Percentiles rank a stretch among this genome's conserved stretches.
phyloP scores from a whole-genome alignment of 1,140 invertebrate species.

The Trypoxylus dichotomus region DNA sequence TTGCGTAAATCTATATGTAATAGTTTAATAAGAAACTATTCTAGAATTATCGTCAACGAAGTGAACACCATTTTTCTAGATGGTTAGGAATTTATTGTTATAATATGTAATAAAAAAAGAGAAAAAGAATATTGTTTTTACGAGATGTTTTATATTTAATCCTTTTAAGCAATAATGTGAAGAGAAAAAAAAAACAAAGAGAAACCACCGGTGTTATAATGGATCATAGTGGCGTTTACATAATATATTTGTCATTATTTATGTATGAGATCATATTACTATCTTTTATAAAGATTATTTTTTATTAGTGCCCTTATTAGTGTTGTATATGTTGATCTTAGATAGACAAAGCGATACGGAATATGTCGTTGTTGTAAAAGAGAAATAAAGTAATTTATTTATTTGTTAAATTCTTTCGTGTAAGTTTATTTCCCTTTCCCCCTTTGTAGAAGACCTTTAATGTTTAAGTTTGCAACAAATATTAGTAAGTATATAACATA shows the following conservation, averaged over 20 bases:
- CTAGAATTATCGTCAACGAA: background rate
- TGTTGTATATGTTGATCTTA: background rate
- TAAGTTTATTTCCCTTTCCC: constrained; percentile 1
- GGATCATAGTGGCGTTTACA: background rate
- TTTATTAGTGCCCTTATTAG: constrained; percentile 25
- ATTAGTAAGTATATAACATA: too few species aligned
- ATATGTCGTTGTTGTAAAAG: constrained; percentile 14
- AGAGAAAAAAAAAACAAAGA: background rate
- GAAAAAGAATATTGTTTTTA: background rate
- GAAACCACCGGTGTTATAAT: background rate
- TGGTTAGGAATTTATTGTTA: background rate
- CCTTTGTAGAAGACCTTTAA: background rate
- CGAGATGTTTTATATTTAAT: background rate
- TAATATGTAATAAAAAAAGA: background rate
- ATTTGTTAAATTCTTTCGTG: background rate
- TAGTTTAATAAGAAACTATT: too few species aligned
- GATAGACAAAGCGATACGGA: background rate
- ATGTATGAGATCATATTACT: background rate
- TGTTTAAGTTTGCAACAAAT: constrained; percentile 12
- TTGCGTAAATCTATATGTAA: too few species aligned
- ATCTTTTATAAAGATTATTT: constrained; percentile 34
- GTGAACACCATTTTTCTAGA: background rate
- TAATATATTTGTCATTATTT: background rate
- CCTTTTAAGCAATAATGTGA: background rate
- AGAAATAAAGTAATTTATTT: constrained; percentile 19